Evolutionary conservation across 2,113 vertebrate genomes (phyloP).

Genomic region (Naja naja): DNA sequence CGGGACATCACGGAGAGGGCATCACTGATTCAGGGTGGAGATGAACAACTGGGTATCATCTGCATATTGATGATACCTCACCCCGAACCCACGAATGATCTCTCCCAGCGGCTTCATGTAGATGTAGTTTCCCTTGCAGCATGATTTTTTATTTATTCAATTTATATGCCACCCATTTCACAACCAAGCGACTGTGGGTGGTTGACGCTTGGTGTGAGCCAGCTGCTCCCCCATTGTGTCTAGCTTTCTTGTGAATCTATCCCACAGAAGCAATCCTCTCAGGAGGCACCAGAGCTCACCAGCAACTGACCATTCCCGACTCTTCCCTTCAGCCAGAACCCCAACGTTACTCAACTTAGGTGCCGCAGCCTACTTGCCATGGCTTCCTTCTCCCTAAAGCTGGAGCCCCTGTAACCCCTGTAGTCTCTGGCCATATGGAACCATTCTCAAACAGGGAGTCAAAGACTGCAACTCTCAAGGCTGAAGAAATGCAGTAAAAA

Average conservation of each 20-base stretch:
- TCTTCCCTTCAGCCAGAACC: background rate
- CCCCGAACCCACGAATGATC: no score
- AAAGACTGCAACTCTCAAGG: background rate
- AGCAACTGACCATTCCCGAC: background rate
- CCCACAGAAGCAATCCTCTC: conserved; percentile 32
- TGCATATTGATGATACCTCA: no score
- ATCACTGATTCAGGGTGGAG: no score
- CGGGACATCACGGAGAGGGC: no score
- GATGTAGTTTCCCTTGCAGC: no score
- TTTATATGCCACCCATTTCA: background rate
- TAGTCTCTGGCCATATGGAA: background rate
- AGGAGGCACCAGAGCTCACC: background rate
- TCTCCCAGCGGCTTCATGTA: no score
- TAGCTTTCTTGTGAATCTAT: background rate
- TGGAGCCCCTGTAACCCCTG: background rate
- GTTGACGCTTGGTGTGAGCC: no score
- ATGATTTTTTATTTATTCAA: no score
- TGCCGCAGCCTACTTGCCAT: background rate
- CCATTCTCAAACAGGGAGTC: background rate
- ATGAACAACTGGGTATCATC: no score
- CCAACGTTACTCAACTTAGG: background rate
- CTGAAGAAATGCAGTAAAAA: background rate
- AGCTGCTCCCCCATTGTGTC: background rate
- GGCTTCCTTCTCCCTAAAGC: no score
- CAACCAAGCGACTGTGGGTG: no score